A percentile compares a stretch with the other conserved stretches of the same genome.
Conservation (phyloP, 2,888 invertebrate genomes). For the Ernsta delagoae region DNA sequence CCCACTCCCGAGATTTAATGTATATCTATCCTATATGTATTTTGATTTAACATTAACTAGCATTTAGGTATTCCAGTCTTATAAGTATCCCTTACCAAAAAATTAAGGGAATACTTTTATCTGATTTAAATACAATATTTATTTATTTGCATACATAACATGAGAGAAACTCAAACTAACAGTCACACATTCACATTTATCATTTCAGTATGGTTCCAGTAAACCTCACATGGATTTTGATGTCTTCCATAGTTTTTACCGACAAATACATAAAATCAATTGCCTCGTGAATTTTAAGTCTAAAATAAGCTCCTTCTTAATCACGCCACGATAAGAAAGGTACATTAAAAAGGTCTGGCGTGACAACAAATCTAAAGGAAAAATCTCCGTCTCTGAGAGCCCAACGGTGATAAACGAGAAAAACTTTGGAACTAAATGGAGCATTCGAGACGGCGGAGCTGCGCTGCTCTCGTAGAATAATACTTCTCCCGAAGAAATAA, state of each 20-base stretch:
- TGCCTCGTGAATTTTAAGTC: slow-evolving; percentile 46
- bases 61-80: no score
- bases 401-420: slow-evolving; percentile 85
- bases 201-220: no score
- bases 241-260: no score
- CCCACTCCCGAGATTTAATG: slow-evolving; percentile 36
- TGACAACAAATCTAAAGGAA: slow-evolving; percentile 86
- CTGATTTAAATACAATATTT: no score
- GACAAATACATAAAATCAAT: background rate
- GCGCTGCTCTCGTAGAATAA: slow-evolving; percentile 82
- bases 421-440: slow-evolving; percentile 85
- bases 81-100: no score
- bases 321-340: slow-evolving; percentile 80
- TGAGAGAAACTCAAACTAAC: no score
- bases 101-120: no score
- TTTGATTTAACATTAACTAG: no score
- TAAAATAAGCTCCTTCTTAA: slow-evolving; percentile 74
- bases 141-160: no score
- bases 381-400: slow-evolving; percentile 84
- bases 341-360: slow-evolving; percentile 86
- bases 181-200: no score
- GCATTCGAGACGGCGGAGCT: slow-evolving; percentile 82
- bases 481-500: slow-evolving; percentile 83
- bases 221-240: no score
- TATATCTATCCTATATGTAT: slow-evolving; percentile 22